These are phyloP conservation scores for Drosophila neocordata DNA, from an alignment of 1,140 invertebrate species.

Conservation along the genomic window DNA sequence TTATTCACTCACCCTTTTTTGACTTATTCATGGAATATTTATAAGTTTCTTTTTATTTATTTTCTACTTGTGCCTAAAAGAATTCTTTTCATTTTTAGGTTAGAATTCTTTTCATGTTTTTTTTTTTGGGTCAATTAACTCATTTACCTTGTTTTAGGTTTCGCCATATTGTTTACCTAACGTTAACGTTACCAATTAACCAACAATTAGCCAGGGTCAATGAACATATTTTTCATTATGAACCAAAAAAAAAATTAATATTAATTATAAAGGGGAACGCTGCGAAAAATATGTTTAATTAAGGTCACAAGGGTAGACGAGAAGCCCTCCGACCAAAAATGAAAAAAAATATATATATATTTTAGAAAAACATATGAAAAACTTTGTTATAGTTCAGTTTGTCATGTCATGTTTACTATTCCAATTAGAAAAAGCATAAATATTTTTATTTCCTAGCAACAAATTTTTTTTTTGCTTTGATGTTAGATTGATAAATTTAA, in stretches of 20 bases:
- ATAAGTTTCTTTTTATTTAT: not conserved
- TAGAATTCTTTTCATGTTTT: conserved; percentile 8
- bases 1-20: not conserved
- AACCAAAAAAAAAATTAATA: conserved; percentile 30
- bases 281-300: not conserved
- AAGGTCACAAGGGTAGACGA: not conserved
- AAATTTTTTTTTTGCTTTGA: not conserved
- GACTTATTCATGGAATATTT: conserved; percentile 8
- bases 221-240: conserved; percentile 27
- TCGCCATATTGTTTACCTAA: conserved; percentile 18
- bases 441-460: not conserved
- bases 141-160: conserved; percentile 27
- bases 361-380: not conserved
- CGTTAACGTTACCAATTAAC: conserved; percentile 36
- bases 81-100: conserved; percentile 19
- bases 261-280: conserved; percentile 34
- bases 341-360: too few relatives aligned
- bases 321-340: too few relatives aligned
- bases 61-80: conserved; percentile 6
- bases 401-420: not conserved
- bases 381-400: not conserved
- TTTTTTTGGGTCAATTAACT: conserved; percentile 38
- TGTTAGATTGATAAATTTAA: not conserved
- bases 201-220: conserved; percentile 38
- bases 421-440: not conserved